Percentiles rank a stretch among this genome's conserved stretches.
phyloP scores from a whole-genome alignment of 2,888 invertebrate species.

The Parochlus steinenii region DNA sequence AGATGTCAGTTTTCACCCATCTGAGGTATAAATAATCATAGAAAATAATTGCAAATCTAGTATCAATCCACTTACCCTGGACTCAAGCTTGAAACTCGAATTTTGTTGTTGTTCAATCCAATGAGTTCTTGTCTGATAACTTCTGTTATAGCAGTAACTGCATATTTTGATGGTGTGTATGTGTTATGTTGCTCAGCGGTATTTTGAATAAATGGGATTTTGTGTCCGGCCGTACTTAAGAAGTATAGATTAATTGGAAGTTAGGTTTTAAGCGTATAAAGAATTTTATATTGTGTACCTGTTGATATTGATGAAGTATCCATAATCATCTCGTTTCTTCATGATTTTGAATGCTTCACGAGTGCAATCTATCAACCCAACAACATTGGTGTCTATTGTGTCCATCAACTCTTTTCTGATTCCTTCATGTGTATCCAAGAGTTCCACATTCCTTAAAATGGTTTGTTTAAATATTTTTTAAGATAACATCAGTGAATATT shows the following conservation, averaged over 20 bases:
- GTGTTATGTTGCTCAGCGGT: constrained; percentile 20
- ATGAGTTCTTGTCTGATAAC: constrained; percentile 25
- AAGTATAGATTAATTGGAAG: no score
- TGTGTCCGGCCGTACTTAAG: no score
- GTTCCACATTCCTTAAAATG: background rate
- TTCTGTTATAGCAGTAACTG: constrained; percentile 26
- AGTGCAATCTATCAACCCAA: constrained; percentile 31
- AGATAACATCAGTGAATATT: background rate
- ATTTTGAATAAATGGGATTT: constrained; percentile 15
- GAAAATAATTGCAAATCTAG: constrained; percentile 21
- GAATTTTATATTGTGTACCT: no score
- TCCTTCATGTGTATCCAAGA: constrained; percentile 2
- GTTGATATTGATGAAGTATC: constrained; percentile 32
- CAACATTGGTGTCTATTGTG: constrained; percentile 32
- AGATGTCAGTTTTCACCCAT: constrained; percentile 21
- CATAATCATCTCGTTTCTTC: constrained; percentile 26
- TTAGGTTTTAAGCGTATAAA: no score
- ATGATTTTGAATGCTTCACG: constrained; percentile 33
- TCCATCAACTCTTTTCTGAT: constrained; percentile 18
- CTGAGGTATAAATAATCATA: constrained; percentile 23
- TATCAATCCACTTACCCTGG: constrained; percentile 30
- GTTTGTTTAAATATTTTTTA: background rate
- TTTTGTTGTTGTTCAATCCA: constrained; percentile 18
- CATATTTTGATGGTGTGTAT: constrained; percentile 25
- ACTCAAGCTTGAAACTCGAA: constrained; percentile 30